These are phyloP conservation scores for Drosophila fungiperda DNA, from an alignment of 2,888 invertebrate species.

Conservation along the genomic window DNA sequence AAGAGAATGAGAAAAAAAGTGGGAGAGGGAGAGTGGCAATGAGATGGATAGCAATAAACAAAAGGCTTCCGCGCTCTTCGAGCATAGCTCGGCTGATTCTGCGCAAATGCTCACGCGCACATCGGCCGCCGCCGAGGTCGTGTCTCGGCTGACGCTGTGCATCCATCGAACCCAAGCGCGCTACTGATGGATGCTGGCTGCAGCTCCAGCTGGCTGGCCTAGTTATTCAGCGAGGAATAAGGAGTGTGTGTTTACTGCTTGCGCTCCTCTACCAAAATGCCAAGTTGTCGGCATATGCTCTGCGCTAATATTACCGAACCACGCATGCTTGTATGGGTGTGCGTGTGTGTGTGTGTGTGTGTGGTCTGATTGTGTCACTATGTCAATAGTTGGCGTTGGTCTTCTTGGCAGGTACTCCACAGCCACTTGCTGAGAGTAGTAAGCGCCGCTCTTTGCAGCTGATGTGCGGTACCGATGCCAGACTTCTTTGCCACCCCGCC, in stretches of 20 bases:
- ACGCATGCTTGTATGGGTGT: slow-evolving; percentile 6
- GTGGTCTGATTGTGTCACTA: slow-evolving; percentile 73
- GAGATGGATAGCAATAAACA: slow-evolving; percentile 6
- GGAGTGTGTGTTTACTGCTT: slow-evolving; percentile 72
- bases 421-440: slow-evolving; percentile 60
- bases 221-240: slow-evolving; percentile 70
- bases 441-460: slow-evolving; percentile 46
- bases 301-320: slow-evolving; percentile 11
- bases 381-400: slow-evolving; percentile 74
- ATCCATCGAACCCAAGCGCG: slow-evolving; percentile 34
- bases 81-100: slow-evolving; percentile 26
- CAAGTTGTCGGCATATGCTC: slow-evolving; percentile 37
- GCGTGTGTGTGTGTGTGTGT: slow-evolving; percentile 22
- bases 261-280: slow-evolving; percentile 47
- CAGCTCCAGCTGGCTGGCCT: slow-evolving; percentile 44
- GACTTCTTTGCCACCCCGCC: slow-evolving; percentile 3
- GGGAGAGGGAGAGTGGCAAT: neutral
- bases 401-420: slow-evolving; percentile 66
- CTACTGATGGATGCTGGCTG: slow-evolving; percentile 29
- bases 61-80: slow-evolving; percentile 3
- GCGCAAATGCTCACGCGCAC: slow-evolving; percentile 50
- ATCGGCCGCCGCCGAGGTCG: slow-evolving; percentile 2
- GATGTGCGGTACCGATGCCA: slow-evolving; percentile 33
- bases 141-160: slow-evolving; percentile 23
- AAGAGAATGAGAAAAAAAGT: neutral